A percentile compares a stretch with the other conserved stretches of the same genome.
Conservation (phyloP, 2,797 vertebrate genomes). For the Xerus rutilus region DNA sequence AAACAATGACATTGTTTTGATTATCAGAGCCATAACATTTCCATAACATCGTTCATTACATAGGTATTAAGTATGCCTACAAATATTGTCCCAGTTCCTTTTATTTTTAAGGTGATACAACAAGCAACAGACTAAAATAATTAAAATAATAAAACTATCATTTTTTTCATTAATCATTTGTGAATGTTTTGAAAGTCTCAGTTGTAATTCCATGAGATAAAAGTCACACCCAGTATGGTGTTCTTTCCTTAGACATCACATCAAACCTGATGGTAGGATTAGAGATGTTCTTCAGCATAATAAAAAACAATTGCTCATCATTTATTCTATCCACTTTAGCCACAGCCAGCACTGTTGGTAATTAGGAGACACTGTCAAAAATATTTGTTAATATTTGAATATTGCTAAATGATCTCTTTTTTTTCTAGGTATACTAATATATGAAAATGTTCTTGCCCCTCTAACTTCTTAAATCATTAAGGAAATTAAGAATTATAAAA, state of each 20-base stretch:
- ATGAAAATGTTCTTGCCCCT: neutral
- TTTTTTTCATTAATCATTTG: constrained; percentile 1
- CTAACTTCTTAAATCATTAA: neutral
- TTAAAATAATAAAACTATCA: neutral
- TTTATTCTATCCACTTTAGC: neutral
- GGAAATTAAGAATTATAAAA: constrained; percentile 45
- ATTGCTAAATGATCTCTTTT: neutral
- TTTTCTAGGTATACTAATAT: neutral
- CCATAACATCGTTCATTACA: neutral
- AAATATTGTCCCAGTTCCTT: constrained; percentile 14
- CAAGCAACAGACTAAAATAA: constrained; percentile 28
- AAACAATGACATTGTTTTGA: constrained; percentile 12
- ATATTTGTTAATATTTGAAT: neutral
- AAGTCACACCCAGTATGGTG: neutral
- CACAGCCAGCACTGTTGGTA: neutral
- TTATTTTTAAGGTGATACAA: constrained; percentile 32
- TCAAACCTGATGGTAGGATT: neutral
- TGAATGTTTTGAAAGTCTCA: constrained; percentile 11
- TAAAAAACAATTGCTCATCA: neutral
- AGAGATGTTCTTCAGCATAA: neutral
- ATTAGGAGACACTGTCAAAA: constrained; percentile 6
- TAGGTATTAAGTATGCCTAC: neutral
- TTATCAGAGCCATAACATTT: constrained; percentile 33
- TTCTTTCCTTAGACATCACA: neutral
- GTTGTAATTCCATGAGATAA: constrained; percentile 21